Evolutionary conservation across 2,113 vertebrate species (phyloP).

Genomic region (Lepus timidus): DNA sequence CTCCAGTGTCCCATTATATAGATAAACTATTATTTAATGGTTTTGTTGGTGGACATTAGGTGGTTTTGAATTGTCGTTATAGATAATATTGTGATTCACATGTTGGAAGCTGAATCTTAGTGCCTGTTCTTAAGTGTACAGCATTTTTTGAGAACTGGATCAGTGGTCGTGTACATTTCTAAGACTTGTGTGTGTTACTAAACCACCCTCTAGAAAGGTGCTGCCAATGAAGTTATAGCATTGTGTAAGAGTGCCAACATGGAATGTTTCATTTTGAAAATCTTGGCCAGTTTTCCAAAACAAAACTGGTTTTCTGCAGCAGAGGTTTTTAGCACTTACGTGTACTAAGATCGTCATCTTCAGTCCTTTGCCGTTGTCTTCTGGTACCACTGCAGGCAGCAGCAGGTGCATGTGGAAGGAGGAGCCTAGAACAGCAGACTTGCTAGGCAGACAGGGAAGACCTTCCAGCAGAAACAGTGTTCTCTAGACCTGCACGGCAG

Average conservation of each 20-base stretch:
- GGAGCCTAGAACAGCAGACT: not conserved
- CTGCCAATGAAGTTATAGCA: not conserved
- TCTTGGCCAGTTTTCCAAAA: constrained; percentile 2
- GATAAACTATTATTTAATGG: not conserved
- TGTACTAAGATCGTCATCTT: not conserved
- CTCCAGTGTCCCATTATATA: not conserved
- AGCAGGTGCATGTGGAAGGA: too few relatives aligned
- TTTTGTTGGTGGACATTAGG: not conserved
- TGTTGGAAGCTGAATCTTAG: not conserved
- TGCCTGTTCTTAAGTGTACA: not conserved
- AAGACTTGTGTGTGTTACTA: not conserved
- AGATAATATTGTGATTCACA: not conserved
- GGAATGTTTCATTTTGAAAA: not conserved
- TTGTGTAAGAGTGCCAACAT: not conserved
- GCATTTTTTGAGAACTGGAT: not conserved
- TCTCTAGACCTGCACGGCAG: not conserved
- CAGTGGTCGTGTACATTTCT: not conserved
- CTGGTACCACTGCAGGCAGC: not conserved
- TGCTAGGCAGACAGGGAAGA: not conserved
- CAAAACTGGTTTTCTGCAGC: not conserved
- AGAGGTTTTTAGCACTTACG: not conserved
- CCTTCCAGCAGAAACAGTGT: not conserved
- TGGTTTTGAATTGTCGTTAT: not conserved
- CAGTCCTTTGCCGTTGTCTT: not conserved
- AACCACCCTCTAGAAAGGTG: not conserved